Evolutionary conservation across 2,888 invertebrate species (phyloP), one percentile per base, ranked within the genome.

Genomic region (Reticulitermes lucifugus): DNA sequence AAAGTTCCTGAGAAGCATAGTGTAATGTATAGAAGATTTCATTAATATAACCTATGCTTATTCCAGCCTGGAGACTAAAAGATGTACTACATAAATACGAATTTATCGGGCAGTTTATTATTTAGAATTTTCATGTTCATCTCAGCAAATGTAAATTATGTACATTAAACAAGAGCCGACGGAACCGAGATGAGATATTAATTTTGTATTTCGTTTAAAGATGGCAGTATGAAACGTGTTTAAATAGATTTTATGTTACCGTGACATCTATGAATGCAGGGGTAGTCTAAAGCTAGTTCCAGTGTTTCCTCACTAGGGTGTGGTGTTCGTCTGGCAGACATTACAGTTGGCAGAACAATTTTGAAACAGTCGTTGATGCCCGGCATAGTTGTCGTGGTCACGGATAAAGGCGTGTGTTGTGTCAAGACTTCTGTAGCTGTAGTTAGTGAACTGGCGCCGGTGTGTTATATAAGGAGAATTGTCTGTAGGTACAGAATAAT

Each of bases 351-450:
- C 81, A 70, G 70, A 46, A 80, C 80, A 5, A n/a, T 18, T 81
- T 81, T 81, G 70, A 81, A 81, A 81, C 59, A 81, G 59, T 81
- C 81, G 43, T 55, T 70, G 65, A 46, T 81, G 70, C 70, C 81
- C 81, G 81, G 81, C 81, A 43, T 65, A 81, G 65, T 81, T 43
- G 81, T 81, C 46, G 81, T 81, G 81, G 9, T 81, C 46, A 43
- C 43, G 41, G 81, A 70, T 35, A 35, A 35, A 35, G 35, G 35
- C 35, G 43, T 12, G 65, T 65, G 43, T 60, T 35, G 65, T 70
- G 77, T 77, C 2, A 21, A 51, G 35, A n/a, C 22, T 2, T 73
- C 6, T 18, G 41, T 35, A n/a, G 35, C 22, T n/a, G 46, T 77
- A 35, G 14, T 2, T n/a, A 77, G 46, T 46, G 77, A 77, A 46